phyloP scores from a whole-genome alignment of 2,888 invertebrate genomes.

The Fragum whitleyi region DNA sequence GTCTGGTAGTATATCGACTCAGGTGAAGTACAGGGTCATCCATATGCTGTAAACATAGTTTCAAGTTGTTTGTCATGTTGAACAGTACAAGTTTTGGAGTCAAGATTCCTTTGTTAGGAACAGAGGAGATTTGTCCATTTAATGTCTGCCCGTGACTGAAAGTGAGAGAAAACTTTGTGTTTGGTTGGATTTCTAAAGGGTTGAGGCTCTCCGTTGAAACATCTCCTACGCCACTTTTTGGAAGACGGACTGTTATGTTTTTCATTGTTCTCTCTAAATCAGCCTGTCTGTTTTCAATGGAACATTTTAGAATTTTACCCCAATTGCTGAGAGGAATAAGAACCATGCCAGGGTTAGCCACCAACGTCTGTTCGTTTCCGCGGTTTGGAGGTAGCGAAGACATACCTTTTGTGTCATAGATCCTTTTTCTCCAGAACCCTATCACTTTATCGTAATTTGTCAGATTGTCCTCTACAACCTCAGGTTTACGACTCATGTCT shows the following conservation, averaged over 20 bases:
- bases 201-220: constrained; percentile 51
- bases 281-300: constrained; percentile 4
- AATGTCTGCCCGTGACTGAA: constrained; percentile 62
- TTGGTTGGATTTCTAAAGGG: constrained; percentile 38
- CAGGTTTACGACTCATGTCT: constrained; percentile 63
- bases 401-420: constrained; percentile 45
- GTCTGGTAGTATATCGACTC: constrained; percentile 59
- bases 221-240: constrained; percentile 38
- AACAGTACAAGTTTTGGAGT: constrained; percentile 62
- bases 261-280: constrained; percentile 29
- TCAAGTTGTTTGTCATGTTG: constrained; percentile 65
- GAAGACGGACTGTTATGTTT: not conserved
- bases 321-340: constrained; percentile 23
- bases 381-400: constrained; percentile 19
- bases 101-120: constrained; percentile 59
- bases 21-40: constrained; percentile 67
- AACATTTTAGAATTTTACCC: constrained; percentile 36
- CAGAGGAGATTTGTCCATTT: constrained; percentile 64
- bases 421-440: constrained; percentile 65
- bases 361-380: constrained; percentile 2
- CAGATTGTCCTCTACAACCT: constrained; percentile 29
- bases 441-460: constrained; percentile 44
- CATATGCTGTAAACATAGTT: constrained; percentile 66
- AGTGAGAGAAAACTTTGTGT: constrained; percentile 63
- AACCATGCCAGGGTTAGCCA: constrained; percentile 1